These are phyloP conservation scores for Lucilia sericata DNA, from an alignment of 1,140 invertebrate species.

Conservation along the genomic window DNA sequence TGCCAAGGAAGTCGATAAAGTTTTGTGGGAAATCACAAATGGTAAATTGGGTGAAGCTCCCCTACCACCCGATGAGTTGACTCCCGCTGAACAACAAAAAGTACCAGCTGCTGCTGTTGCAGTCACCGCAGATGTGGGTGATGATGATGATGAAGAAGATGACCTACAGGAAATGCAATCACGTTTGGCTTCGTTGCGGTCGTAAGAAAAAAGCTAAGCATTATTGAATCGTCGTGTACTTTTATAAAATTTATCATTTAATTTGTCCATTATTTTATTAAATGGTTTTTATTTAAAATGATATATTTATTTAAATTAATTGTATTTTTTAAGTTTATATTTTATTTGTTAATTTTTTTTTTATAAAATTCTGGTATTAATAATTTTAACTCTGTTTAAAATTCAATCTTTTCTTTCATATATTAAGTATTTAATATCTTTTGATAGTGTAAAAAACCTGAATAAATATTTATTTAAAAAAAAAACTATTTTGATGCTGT, in stretches of 20 bases:
- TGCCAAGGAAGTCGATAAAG: conserved; percentile 93
- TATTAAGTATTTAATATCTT: conserved; percentile 23
- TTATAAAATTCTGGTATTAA: conserved; percentile 1
- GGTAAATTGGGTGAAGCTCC: conserved; percentile 93
- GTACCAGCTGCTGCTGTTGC: conserved; percentile 69
- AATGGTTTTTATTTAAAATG: background rate
- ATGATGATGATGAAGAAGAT: conserved; percentile 47
- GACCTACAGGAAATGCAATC: conserved; percentile 51
- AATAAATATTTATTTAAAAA: conserved; percentile 23
- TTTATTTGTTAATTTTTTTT: background rate
- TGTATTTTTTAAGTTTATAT: background rate
- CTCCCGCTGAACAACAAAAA: conserved; percentile 71
- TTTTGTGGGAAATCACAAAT: conserved; percentile 95
- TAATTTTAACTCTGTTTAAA: background rate
- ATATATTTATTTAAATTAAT: background rate
- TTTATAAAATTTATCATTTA: no score
- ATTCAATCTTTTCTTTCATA: background rate
- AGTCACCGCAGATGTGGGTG: conserved; percentile 43
- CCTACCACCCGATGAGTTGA: conserved; percentile 75
- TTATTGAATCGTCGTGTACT: background rate
- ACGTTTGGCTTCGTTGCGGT: conserved; percentile 49
- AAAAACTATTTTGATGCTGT: no score
- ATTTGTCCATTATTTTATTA: no score
- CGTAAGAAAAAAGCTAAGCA: conserved; percentile 37
- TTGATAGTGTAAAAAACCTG: background rate